Evolutionary conservation across 2,113 vertebrate species (phyloP).

Genomic region (Anguilla japonica): DNA sequence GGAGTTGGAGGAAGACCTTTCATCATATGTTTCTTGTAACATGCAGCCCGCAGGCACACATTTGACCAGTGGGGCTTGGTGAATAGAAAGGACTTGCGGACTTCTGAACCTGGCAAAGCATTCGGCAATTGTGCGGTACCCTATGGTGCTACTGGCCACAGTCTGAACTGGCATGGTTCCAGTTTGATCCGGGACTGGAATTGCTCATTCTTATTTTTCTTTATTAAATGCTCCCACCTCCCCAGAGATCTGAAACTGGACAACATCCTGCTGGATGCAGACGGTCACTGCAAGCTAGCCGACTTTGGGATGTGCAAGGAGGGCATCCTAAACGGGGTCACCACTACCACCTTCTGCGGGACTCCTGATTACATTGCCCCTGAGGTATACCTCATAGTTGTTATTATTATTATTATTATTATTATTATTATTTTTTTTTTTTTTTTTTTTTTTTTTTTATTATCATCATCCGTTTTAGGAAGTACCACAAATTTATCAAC

Average conservation of each 20-base stretch:
- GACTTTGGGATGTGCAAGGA: conserved; percentile 99
- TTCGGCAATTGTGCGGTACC: too few species aligned
- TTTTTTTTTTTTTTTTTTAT: not conserved
- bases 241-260: conserved; percentile 97
- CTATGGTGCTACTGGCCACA: too few species aligned
- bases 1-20: too few species aligned
- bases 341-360: conserved; percentile 97
- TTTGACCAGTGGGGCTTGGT: too few species aligned
- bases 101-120: too few species aligned
- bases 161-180: too few species aligned
- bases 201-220: too few species aligned
- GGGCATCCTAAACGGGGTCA: conserved; percentile 92
- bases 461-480: not conserved
- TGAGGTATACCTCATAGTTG: conserved; percentile 71
- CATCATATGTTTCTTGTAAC: too few species aligned
- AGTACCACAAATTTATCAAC: not conserved
- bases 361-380: conserved; percentile 98
- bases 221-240: conserved; percentile 42
- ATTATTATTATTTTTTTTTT: not conserved
- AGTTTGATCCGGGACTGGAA: too few species aligned
- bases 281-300: conserved; percentile 97
- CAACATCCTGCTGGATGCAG: conserved; percentile 96
- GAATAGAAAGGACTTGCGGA: too few species aligned
- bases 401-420: not conserved
- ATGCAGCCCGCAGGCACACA: too few species aligned